Base-by-base conservation (phyloP, 2,888 invertebrate species). In the Mythimna albipuncta region DNA sequence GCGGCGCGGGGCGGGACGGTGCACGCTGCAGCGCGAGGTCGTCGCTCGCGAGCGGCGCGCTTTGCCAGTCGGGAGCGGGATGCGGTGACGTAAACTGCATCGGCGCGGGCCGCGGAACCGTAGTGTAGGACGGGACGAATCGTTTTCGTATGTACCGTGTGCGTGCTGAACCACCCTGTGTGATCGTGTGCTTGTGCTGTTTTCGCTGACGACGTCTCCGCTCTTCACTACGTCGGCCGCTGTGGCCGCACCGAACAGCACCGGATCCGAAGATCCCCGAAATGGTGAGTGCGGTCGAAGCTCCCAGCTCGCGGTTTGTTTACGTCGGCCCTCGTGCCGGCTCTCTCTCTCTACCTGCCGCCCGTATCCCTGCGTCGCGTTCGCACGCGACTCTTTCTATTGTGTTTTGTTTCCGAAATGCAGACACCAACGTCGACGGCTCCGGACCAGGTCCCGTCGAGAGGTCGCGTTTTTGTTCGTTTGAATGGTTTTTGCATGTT, bases 1-100 rank as follows among this genome's bases (percentile, higher is more conserved):
- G 92, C 89, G 92, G 92, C 86, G 92, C 90, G 92, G 91, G 92
- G 88, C 91, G 94, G 93, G 93, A 89, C 91, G 94, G 92, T 95
- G 94, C 95, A 94, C 94, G 94, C 92, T 95, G 96, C 95, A 95
- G 94, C 95, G 93, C 94, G 95, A 95, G 95, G 95, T 95, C 95
- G 95, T 95, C 95, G 95, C 93, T 95, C 95, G 94, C 94, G 90
- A 92, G 92, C 93, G 90, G 82, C 88, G 89, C 91, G 91, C 83
- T 88, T 89, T 81, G 94, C 91, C 95, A 96, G 96, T 96, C 95
- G 94, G 95, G 95, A 96, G 95, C 96, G 96, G 96, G 96, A 96
- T 96, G 96, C 96, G 96, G 96, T 96, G 96, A 95, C 96, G 96
- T 95, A 95, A 93, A 94, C 94, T 96, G 96, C 96, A 96, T 92